Conservation (phyloP, 2,113 vertebrate genomes). For the Hylia prasina region DNA sequence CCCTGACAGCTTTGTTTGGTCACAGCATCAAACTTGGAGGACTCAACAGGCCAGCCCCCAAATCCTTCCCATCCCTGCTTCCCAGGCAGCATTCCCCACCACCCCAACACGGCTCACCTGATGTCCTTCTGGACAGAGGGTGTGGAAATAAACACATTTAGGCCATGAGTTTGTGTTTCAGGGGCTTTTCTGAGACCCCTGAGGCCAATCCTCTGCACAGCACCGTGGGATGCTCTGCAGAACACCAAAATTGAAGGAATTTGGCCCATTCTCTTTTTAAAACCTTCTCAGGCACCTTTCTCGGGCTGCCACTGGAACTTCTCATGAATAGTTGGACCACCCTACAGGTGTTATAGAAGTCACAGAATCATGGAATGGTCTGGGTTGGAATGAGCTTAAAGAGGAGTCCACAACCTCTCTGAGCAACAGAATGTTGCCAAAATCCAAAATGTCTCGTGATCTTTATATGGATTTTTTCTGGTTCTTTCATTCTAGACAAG, state of each 20-base stretch:
- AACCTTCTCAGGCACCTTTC: background rate
- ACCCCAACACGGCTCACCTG: background rate
- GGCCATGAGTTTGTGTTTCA: background rate
- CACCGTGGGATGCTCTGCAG: background rate
- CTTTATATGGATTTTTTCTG: background rate
- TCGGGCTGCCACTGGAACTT: background rate
- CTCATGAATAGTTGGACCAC: background rate
- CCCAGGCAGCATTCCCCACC: background rate
- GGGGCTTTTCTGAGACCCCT: background rate
- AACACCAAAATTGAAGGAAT: background rate
- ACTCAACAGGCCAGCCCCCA: background rate
- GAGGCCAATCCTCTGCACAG: background rate
- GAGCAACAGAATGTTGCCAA: background rate
- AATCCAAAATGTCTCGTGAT: background rate
- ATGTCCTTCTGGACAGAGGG: background rate
- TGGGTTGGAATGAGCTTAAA: background rate
- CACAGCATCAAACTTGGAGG: background rate
- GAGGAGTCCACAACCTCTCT: background rate
- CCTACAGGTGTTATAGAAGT: background rate
- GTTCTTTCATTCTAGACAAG: background rate
- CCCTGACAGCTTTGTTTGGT: background rate
- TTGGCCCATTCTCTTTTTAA: background rate
- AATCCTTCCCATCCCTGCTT: background rate
- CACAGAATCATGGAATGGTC: background rate
- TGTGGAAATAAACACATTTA: rapidly evolving